These are phyloP conservation scores for Musca vetustissima DNA, from an alignment of 1,140 invertebrate species.

Conservation along the genomic window DNA sequence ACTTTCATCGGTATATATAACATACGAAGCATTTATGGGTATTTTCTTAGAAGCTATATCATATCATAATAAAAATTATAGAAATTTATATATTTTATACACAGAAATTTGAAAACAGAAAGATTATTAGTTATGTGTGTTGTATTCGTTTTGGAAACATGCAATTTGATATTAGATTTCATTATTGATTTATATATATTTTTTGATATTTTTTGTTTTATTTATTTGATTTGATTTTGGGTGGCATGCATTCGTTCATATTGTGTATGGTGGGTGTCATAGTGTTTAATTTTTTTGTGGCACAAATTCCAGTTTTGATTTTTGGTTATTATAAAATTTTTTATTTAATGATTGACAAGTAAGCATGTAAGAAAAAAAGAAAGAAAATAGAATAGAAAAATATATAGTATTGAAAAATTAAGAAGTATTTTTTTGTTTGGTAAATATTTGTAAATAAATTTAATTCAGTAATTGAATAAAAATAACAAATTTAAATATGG, in stretches of 20 bases:
- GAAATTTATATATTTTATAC: too few species aligned
- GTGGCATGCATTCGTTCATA: conserved; percentile 1
- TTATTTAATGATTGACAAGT: conserved; percentile 23
- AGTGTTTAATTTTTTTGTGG: conserved; percentile 3
- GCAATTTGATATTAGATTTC: background rate
- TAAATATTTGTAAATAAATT: conserved; percentile 23
- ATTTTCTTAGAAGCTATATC: conserved; percentile 60
- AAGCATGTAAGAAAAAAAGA: conserved; percentile 46
- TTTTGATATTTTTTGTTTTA: conserved; percentile 19
- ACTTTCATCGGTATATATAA: conserved; percentile 93
- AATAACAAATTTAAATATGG: background rate
- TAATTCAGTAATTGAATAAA: conserved; percentile 31
- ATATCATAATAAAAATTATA: too few species aligned
- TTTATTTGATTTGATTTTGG: too few species aligned
- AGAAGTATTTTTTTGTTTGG: too few species aligned
- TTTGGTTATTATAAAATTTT: conserved; percentile 14
- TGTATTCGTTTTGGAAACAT: conserved; percentile 7
- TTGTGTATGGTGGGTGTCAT: background rate
- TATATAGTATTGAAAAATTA: background rate
- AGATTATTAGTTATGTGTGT: background rate
- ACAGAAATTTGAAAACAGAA: background rate
- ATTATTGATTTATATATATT: background rate
- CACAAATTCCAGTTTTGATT: background rate
- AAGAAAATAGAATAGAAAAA: conserved; percentile 21
- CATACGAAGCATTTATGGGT: conserved; percentile 84